These are phyloP conservation scores for Phengaris alcon DNA, from an alignment of 2,888 invertebrate genomes.

Conservation along the genomic window DNA sequence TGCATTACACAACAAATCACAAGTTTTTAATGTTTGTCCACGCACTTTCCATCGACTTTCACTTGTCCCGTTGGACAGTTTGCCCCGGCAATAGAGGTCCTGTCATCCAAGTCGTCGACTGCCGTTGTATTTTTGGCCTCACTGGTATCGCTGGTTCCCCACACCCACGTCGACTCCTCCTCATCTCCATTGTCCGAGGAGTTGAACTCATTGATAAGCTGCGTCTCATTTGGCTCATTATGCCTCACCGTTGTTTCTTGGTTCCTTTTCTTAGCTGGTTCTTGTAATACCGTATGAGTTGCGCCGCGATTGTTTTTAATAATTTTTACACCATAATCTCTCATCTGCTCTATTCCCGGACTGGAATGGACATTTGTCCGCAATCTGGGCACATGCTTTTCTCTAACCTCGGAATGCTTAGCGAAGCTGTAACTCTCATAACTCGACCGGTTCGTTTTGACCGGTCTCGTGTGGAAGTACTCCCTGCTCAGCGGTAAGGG, in stretches of 20 bases:
- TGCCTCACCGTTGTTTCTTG: background rate
- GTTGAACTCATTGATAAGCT: background rate
- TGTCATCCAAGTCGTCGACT: constrained; percentile 32
- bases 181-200: background rate
- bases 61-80: constrained; percentile 34
- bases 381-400: background rate
- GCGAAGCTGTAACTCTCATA: background rate
- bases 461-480: background rate
- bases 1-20: background rate
- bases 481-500: background rate
- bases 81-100: constrained; percentile 35
- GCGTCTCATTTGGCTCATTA: background rate
- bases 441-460: background rate
- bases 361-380: background rate
- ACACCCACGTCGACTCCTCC: constrained; percentile 21
- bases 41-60: constrained; percentile 35
- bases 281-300: background rate
- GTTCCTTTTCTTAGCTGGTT: background rate
- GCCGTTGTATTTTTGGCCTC: background rate
- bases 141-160: background rate
- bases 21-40: constrained; percentile 29
- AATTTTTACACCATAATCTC: background rate
- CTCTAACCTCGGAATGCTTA: background rate
- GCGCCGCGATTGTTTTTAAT: background rate
- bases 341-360: background rate